Conservation (phyloP, 2,888 invertebrate genomes). For the Patella depressa region DNA sequence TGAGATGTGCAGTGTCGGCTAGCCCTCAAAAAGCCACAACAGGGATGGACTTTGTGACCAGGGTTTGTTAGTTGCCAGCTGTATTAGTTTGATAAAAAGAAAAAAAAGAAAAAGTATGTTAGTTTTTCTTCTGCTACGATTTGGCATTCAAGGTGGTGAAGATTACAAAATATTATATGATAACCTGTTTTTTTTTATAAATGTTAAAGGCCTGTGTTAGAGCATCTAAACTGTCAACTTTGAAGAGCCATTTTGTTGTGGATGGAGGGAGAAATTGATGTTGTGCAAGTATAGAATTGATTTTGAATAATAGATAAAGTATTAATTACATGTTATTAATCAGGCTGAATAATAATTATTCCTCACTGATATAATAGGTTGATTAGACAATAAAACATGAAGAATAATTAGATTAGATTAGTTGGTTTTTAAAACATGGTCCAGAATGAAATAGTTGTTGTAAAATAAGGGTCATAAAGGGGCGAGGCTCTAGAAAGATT, state of each 20-base stretch:
- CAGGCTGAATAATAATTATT: no score
- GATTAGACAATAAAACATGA: no score
- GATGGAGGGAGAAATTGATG: neutral
- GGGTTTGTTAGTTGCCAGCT: slow-evolving; percentile 55
- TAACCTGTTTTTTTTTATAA: slow-evolving; percentile 1
- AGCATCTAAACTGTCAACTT: slow-evolving; percentile 8
- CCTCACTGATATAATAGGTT: no score
- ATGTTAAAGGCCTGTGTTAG: slow-evolving; percentile 10
- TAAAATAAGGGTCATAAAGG: no score
- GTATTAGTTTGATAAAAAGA: slow-evolving; percentile 52
- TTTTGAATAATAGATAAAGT: no score
- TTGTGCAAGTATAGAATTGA: no score
- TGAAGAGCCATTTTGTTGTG: slow-evolving; percentile 5
- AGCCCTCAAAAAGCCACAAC: slow-evolving; percentile 12
- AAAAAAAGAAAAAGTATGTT: slow-evolving; percentile 56
- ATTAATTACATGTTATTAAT: no score
- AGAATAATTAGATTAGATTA: no score
- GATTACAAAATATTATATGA: slow-evolving; percentile 5
- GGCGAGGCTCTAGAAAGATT: no score
- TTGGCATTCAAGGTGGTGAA: slow-evolving; percentile 13
- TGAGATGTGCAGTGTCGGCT: slow-evolving; percentile 9
- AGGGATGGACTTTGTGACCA: slow-evolving; percentile 37
- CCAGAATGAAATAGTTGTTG: no score
- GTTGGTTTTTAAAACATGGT: no score
- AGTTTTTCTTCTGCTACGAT: slow-evolving; percentile 25